These are phyloP conservation scores for Acanthiza pusilla DNA, from an alignment of 2,797 vertebrate genomes.

Conservation along the genomic window DNA sequence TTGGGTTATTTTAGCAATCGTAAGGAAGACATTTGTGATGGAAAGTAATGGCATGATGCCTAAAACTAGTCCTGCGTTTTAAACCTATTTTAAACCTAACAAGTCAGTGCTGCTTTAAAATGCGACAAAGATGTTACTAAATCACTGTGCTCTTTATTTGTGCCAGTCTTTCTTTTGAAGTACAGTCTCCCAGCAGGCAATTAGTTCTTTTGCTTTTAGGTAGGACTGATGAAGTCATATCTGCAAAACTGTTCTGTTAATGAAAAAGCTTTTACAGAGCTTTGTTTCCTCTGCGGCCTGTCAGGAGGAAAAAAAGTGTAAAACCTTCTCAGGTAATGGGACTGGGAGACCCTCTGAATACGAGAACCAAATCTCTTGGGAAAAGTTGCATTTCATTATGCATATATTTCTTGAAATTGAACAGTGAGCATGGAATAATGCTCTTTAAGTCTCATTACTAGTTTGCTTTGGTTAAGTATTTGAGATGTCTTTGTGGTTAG, in stretches of 20 bases:
- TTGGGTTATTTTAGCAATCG: neutral
- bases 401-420: neutral
- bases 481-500: neutral
- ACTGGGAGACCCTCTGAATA: neutral
- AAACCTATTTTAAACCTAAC: neutral
- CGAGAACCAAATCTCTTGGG: neutral
- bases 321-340: neutral
- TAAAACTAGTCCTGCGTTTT: neutral
- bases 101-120: neutral
- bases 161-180: neutral
- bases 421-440: neutral
- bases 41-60: neutral
- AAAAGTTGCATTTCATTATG: neutral
- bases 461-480: conserved; percentile 15
- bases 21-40: neutral
- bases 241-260: neutral
- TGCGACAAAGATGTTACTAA: neutral
- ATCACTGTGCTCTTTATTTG: neutral
- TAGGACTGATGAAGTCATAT: neutral
- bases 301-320: neutral
- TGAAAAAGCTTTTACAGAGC: neutral
- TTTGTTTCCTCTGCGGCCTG: neutral
- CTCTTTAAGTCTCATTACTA: neutral
- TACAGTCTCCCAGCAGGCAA: neutral
- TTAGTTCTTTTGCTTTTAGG: neutral